phyloP scores from a whole-genome alignment of 37 sponge, comb jelly and placozoan genomes.

The Haliclona indistincta region DNA sequence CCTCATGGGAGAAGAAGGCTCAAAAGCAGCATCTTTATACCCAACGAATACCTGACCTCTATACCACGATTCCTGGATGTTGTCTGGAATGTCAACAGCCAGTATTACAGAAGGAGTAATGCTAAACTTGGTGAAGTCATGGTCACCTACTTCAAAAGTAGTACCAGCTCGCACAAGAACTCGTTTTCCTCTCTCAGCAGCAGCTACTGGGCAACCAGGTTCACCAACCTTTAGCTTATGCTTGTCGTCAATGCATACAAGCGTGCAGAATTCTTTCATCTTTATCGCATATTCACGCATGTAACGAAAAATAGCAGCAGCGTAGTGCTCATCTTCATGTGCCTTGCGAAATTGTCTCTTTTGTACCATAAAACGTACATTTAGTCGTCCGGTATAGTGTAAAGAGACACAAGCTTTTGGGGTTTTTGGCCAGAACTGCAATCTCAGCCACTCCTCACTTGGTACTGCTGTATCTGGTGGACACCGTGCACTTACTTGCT shows the following conservation, averaged over 20 bases:
- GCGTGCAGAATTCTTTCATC: slow-evolving; percentile 2
- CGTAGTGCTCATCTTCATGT: slow-evolving; percentile 49
- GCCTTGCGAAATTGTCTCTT: slow-evolving; percentile 29
- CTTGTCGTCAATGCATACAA: slow-evolving; percentile 42
- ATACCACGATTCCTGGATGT: slow-evolving; percentile 33
- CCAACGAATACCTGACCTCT: slow-evolving; percentile 36
- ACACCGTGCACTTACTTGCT: slow-evolving; percentile 8
- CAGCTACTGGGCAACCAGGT: slow-evolving; percentile 47
- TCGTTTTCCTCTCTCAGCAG: no score
- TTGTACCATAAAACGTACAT: slow-evolving; percentile 42
- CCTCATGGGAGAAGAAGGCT: slow-evolving; percentile 46
- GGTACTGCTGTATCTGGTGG: slow-evolving; percentile 19
- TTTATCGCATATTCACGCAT: slow-evolving; percentile 32
- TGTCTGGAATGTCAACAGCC: slow-evolving; percentile 13
- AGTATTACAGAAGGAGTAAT: slow-evolving; percentile 41
- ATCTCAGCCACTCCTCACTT: slow-evolving; percentile 28
- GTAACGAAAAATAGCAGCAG: slow-evolving; percentile 44
- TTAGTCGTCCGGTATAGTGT: slow-evolving; percentile 45
- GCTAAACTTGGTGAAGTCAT: no score
- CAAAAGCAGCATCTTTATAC: slow-evolving; percentile 49
- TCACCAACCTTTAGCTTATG: slow-evolving; percentile 26
- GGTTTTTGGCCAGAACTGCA: slow-evolving; percentile 55
- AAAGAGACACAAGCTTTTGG: slow-evolving; percentile 6
- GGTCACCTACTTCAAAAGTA: neutral
- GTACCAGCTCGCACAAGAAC: slow-evolving; percentile 6